phyloP scores from a whole-genome alignment of 2,888 invertebrate genomes.

The Drosophila pseudotakahashii region DNA sequence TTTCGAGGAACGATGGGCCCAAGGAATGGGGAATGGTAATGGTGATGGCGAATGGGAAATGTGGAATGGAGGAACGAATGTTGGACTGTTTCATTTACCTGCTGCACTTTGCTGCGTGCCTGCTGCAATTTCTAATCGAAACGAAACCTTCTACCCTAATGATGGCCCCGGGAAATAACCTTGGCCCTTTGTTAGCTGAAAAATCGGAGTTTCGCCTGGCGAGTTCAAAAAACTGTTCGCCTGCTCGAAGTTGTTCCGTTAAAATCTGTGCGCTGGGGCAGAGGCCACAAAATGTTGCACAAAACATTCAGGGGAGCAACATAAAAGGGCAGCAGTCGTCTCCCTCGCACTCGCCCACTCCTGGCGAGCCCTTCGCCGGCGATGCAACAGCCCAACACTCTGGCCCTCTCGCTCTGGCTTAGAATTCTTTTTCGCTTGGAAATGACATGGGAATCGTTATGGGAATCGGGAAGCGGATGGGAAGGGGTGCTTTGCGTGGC shows the following conservation, averaged over 20 bases:
- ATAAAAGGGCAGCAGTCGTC: constrained; percentile 23
- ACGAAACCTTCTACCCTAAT: constrained; percentile 84
- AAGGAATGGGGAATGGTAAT: constrained; percentile 26
- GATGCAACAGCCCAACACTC: constrained; percentile 21
- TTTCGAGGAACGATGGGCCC: constrained; percentile 21
- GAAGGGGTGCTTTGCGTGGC: constrained; percentile 10
- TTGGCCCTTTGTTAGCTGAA: constrained; percentile 76
- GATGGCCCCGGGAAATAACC: constrained; percentile 60
- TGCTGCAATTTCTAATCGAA: constrained; percentile 84
- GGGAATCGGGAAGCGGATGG: constrained; percentile 27
- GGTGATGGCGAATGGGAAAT: neutral
- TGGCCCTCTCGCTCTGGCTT: constrained; percentile 35
- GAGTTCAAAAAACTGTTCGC: constrained; percentile 55
- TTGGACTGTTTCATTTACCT: constrained; percentile 40
- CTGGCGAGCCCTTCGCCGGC: constrained; percentile 12
- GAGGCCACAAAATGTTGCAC: constrained; percentile 77
- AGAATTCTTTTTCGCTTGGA: constrained; percentile 38
- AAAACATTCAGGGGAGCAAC: constrained; percentile 48
- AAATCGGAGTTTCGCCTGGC: constrained; percentile 36
- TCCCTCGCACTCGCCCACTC: constrained; percentile 7
- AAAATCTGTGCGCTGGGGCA: constrained; percentile 73
- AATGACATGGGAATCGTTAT: constrained; percentile 20
- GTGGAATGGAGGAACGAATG: neutral
- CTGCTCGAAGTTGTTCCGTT: constrained; percentile 78
- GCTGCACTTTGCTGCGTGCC: constrained; percentile 78